Base-by-base conservation (phyloP, 2,888 invertebrate genomes). In the Odontomyia ornata region DNA sequence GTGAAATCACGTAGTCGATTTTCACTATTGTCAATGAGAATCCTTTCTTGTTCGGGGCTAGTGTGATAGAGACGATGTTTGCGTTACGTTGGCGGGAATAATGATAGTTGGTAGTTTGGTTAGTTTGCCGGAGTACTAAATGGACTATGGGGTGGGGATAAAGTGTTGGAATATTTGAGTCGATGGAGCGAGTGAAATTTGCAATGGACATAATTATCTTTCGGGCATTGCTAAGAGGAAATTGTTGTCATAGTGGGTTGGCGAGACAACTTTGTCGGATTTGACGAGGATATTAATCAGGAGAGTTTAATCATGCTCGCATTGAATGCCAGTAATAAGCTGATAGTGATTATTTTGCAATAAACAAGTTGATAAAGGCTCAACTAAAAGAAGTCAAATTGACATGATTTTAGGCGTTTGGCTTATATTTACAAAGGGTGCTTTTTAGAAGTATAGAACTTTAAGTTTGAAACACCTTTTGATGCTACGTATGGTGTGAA, bases 1-100 rank as follows among this genome's bases (percentile, higher is more conserved):
- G n/a, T n/a, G 69, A 69, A 69, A 69, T 47, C 69, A 69, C 25
- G 69, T 69, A 46, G 47, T 25, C 69, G 69, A 69, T 65, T 65
- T 65, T 36, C 65, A 27, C 65, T 30, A 36, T 65, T 65, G 30
- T 36, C 52, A 52, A 52, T 52, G 7, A 18, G 52, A 52, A 13
- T n/a, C 18, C 52, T 9, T 52, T 52, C n/a, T 52, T 4, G 52
- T 52, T 15, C n/a, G 4, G 4, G 52, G 52, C 9, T 36, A 3
- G 13, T 52, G 4, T 52, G 52, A 52, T 18, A 52, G 18, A 13
- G 52, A 18, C 18, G 52, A 52, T 52, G 15, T 52, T 52, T 52
- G 52, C 7, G 18, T 9, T 36, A 36, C 5, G 9, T 36, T 36
- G 36, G 36, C 36, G 36, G 9, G 36, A 9, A 36, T 36, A 36